Conservation (phyloP, 53 echinoderm and acorn worm genomes). For the Hippasteria phrygiana region DNA sequence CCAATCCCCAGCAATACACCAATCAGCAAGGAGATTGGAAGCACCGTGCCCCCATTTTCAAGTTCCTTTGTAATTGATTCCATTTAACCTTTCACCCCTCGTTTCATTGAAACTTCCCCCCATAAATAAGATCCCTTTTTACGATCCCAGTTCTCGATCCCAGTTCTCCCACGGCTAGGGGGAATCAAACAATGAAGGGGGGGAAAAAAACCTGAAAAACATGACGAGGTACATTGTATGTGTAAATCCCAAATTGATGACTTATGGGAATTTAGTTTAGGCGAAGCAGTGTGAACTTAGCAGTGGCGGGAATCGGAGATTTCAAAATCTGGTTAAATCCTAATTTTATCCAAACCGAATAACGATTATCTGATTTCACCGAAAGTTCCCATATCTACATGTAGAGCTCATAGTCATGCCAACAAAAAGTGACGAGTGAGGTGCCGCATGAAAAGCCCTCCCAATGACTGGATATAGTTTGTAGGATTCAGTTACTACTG, state of each 20-base stretch:
- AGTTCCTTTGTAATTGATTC: neutral
- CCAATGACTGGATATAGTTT: too few species aligned
- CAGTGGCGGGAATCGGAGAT: too few species aligned
- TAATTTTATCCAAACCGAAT: too few species aligned
- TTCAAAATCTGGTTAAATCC: too few species aligned
- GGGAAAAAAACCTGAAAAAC: neutral
- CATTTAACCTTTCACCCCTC: neutral
- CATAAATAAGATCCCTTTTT: neutral
- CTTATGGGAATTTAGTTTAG: neutral
- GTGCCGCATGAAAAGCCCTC: too few species aligned
- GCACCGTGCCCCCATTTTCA: neutral
- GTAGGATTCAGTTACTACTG: too few species aligned
- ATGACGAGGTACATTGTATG: neutral
- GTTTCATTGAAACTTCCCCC: neutral
- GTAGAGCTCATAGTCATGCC: too few species aligned
- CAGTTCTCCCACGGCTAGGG: neutral
- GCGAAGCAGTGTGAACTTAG: too few species aligned
- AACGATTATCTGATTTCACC: too few species aligned
- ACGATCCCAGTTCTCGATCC: neutral
- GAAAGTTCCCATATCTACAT: too few species aligned
- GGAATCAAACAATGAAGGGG: neutral
- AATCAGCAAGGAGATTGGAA: neutral
- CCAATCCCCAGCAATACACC: neutral
- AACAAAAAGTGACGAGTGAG: too few species aligned
- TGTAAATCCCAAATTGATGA: neutral